phyloP scores from a whole-genome alignment of 1,140 invertebrate genomes.

The Drosophila orena region DNA sequence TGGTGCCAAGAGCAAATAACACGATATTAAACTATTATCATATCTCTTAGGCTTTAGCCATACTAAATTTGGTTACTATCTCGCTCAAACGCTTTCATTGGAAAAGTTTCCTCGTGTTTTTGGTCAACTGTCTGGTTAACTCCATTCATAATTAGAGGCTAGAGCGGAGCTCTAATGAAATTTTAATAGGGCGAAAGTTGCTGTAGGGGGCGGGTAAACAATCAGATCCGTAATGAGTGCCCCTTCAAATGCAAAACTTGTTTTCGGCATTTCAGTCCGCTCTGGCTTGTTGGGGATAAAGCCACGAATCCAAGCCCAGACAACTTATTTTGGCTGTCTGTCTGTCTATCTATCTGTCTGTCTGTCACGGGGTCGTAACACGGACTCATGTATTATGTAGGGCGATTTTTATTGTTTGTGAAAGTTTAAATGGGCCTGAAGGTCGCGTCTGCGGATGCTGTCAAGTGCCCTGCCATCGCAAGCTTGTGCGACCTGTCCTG shows the following conservation, averaged over 20 bases:
- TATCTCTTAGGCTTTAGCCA: background rate
- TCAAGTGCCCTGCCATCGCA: constrained; percentile 34
- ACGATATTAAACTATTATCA: no score
- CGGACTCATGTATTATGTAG: constrained; percentile 66
- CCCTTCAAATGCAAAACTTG: constrained; percentile 41
- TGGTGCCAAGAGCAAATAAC: no score
- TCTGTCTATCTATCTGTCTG: constrained; percentile 33
- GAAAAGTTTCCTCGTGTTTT: constrained; percentile 15
- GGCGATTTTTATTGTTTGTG: constrained; percentile 62
- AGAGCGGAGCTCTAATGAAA: constrained; percentile 53
- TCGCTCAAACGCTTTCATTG: background rate
- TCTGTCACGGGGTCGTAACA: constrained; percentile 41
- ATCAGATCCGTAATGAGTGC: constrained; percentile 57
- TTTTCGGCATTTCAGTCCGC: background rate
- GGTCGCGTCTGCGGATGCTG: constrained; percentile 38
- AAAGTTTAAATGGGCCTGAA: constrained; percentile 59
- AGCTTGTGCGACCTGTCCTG: constrained; percentile 29
- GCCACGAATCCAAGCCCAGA: constrained; percentile 18
- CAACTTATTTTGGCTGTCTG: constrained; percentile 29
- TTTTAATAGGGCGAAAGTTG: constrained; percentile 50
- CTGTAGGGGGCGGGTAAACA: constrained; percentile 31
- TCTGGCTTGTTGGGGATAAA: constrained; percentile 17
- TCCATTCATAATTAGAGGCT: constrained; percentile 51
- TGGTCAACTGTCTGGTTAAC: constrained; percentile 26
- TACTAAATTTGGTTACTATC: background rate